Percentiles rank a stretch among this genome's conserved stretches.
phyloP scores from a whole-genome alignment of 1,140 invertebrate species.

The Danaus melanippus region DNA sequence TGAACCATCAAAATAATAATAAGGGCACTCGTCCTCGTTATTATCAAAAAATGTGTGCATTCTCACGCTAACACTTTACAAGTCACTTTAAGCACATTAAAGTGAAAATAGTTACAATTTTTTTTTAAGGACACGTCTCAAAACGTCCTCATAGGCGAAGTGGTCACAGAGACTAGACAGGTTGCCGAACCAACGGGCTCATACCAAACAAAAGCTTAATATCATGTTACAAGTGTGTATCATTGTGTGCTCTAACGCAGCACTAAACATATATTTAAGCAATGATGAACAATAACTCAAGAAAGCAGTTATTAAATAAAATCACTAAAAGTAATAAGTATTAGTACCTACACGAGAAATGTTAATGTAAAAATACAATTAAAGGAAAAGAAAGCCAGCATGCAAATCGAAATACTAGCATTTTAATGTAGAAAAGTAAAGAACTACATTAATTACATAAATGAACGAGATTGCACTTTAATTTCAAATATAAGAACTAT shows the following conservation, averaged over 20 bases:
- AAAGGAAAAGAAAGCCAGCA: constrained; percentile 2
- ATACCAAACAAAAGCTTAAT: constrained; percentile 36
- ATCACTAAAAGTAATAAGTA: no score
- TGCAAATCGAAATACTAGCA: neutral
- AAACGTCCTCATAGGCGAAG: constrained; percentile 51
- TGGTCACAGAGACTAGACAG: constrained; percentile 53
- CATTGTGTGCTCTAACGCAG: constrained; percentile 41
- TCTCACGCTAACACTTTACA: constrained; percentile 22
- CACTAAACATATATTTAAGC: neutral
- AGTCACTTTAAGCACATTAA: constrained; percentile 38
- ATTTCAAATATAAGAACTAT: neutral
- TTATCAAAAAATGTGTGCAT: constrained; percentile 52
- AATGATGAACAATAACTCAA: no score
- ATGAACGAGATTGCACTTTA: neutral
- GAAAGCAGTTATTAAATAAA: no score
- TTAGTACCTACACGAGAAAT: no score
- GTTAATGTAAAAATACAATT: no score
- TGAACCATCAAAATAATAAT: constrained; percentile 70
- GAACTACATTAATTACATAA: neutral
- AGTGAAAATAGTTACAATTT: constrained; percentile 12
- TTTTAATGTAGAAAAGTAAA: neutral
- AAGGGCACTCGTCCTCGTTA: constrained; percentile 65
- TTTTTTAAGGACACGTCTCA: constrained; percentile 1
- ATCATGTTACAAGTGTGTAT: constrained; percentile 40
- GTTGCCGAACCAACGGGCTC: constrained; percentile 43